These are phyloP conservation scores for Psammodynastes pulverulentus DNA, from an alignment of 2,113 vertebrate genomes.

Conservation along the genomic window DNA sequence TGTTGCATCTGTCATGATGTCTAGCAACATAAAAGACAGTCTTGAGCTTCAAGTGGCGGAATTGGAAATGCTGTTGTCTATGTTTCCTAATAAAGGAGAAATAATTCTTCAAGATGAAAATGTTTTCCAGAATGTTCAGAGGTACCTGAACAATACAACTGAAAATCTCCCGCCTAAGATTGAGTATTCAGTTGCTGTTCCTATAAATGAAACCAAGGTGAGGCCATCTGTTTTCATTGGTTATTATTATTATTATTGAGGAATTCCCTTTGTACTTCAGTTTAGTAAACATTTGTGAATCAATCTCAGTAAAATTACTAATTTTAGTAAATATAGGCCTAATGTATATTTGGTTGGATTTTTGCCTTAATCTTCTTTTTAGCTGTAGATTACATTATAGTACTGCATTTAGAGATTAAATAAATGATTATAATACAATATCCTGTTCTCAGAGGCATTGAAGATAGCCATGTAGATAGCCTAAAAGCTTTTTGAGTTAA, in stretches of 20 bases:
- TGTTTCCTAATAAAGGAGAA: constrained; percentile 75
- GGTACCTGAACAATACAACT: constrained; percentile 52
- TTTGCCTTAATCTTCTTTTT: neutral
- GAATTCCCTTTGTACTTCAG: neutral
- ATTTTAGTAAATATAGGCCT: neutral
- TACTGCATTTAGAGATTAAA: neutral
- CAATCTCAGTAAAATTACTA: neutral
- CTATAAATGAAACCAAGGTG: constrained; percentile 66
- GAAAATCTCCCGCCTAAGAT: constrained; percentile 64
- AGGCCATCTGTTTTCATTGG: constrained; percentile 12
- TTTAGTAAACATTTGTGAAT: neutral
- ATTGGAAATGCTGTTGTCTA: constrained; percentile 75
- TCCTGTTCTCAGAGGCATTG: neutral
- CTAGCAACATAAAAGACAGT: constrained; percentile 51
- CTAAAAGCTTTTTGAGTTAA: neutral
- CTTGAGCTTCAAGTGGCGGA: constrained; percentile 75
- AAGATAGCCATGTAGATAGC: neutral
- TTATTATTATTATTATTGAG: neutral
- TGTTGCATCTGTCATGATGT: constrained; percentile 47
- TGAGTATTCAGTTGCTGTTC: constrained; percentile 57
- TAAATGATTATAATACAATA: neutral
- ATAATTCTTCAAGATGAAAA: constrained; percentile 62
- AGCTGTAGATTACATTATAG: neutral
- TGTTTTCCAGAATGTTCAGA: constrained; percentile 53
- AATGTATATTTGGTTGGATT: neutral